A percentile compares a stretch with the other conserved stretches of the same genome.
Conservation (phyloP, 2,113 vertebrate genomes). For the Cromileptes altivelis region DNA sequence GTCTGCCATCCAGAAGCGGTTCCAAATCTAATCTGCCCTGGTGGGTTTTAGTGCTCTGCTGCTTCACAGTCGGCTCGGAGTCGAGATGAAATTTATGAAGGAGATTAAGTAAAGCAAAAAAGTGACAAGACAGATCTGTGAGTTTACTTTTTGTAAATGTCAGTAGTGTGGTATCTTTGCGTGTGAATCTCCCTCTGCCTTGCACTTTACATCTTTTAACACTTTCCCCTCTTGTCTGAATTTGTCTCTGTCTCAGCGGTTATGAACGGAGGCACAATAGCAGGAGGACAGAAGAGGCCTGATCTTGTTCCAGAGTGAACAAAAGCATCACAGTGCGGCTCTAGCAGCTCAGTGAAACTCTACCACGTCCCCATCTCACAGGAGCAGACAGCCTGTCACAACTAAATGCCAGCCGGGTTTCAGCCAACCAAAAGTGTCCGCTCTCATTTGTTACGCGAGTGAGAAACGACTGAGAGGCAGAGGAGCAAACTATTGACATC, state of each 20-base stretch:
- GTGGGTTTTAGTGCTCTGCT: not conserved
- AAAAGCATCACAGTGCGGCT: constrained; percentile 49
- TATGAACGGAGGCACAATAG: not conserved
- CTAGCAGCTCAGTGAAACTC: constrained; percentile 39
- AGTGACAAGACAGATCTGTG: not conserved
- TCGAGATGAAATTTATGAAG: not conserved
- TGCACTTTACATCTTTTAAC: not conserved
- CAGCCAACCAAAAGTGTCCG: not conserved
- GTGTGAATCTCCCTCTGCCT: not conserved
- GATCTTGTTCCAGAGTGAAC: constrained; percentile 59
- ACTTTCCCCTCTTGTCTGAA: not conserved
- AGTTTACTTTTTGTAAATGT: not conserved
- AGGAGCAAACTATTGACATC: constrained; percentile 1
- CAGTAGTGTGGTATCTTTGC: not conserved
- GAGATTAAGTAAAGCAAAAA: not conserved
- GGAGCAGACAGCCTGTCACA: constrained; percentile 19
- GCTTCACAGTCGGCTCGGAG: not conserved
- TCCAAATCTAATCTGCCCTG: constrained; percentile 45
- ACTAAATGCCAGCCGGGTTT: constrained; percentile 5
- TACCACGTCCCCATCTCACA: constrained; percentile 16
- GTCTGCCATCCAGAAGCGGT: not conserved
- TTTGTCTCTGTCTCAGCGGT: not conserved
- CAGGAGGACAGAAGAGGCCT: constrained; percentile 15
- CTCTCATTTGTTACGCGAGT: not conserved
- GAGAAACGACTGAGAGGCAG: not conserved